These are phyloP conservation scores for human DNA, from an alignment of 2,113 vertebrate genomes.

Conservation along the genomic window DNA sequence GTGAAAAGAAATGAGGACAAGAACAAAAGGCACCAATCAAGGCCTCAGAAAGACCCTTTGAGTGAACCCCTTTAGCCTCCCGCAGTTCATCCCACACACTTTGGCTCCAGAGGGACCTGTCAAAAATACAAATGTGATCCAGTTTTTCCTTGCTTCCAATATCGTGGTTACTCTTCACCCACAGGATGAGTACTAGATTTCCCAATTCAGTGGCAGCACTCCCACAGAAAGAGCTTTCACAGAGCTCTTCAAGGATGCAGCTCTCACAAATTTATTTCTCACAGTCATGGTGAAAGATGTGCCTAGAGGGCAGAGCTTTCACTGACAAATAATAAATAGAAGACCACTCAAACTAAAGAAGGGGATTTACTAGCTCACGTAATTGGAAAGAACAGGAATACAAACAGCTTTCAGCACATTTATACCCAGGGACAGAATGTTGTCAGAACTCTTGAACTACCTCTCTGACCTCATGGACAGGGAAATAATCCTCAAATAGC, in stretches of 20 bases:
- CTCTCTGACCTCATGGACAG: neutral
- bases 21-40: neutral
- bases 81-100: neutral
- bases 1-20: neutral
- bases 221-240: neutral
- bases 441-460: neutral
- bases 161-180: neutral
- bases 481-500: neutral
- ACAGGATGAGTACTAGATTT: neutral
- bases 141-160: neutral
- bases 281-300: neutral
- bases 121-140: neutral
- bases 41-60: neutral
- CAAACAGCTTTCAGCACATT: neutral
- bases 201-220: neutral
- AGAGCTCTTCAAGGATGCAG: neutral
- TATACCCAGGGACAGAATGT: neutral
- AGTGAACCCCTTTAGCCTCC: neutral
- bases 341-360: conserved; percentile 5
- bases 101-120: neutral
- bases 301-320: neutral
- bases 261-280: neutral
- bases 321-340: conserved; percentile 29
- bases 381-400: neutral
- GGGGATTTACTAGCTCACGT: neutral